A percentile compares a stretch with the other conserved stretches of the same genome.
Conservation (phyloP, 2,113 vertebrate genomes). For the Halcyon senegalensis region DNA sequence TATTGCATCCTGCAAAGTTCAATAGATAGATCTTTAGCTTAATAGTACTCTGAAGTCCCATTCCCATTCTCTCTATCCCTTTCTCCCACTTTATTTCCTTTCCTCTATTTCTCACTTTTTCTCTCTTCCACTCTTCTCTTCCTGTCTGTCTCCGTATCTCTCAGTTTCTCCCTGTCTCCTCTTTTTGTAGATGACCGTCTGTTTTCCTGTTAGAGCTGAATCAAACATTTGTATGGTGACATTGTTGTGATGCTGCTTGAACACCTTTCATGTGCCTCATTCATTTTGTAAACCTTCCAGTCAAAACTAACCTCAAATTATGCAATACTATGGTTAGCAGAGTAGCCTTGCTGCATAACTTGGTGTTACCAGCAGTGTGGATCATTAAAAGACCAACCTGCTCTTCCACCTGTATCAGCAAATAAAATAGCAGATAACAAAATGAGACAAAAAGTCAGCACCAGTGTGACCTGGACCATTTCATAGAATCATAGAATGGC, state of each 20-base stretch:
- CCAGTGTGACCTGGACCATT: not conserved
- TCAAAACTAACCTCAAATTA: not conserved
- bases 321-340: not conserved
- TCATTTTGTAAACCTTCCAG: constrained; percentile 32
- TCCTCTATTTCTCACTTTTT: not conserved
- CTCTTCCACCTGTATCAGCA: not conserved
- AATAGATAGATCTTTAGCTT: not conserved
- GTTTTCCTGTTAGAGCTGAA: not conserved
- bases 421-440: constrained; percentile 10
- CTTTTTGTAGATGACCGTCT: not conserved
- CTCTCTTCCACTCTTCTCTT: not conserved
- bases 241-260: not conserved
- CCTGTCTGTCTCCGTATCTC: not conserved
- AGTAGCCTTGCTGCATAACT: not conserved
- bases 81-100: not conserved
- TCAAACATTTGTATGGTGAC: not conserved
- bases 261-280: not conserved
- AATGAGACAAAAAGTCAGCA: constrained; percentile 14
- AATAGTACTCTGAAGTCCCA: not conserved
- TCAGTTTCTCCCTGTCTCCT: not conserved
- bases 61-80: not conserved
- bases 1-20: not conserved
- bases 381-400: not conserved
- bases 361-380: not conserved
- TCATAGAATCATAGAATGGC: too few species aligned